These are phyloP conservation scores for Epinephelus cyanopodus DNA, from an alignment of 2,113 vertebrate genomes.

Conservation along the genomic window DNA sequence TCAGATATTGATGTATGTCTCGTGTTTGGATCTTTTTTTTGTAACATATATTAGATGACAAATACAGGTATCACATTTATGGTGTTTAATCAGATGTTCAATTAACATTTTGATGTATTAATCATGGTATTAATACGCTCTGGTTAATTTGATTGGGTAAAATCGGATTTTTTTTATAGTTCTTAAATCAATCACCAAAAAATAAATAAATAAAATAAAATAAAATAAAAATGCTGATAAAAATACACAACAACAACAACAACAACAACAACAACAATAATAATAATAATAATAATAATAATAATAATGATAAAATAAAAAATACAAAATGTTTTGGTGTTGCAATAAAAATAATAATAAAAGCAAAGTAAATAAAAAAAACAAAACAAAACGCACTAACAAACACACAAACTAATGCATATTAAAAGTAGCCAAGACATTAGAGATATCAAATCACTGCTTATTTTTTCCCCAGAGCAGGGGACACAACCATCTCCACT, in stretches of 20 bases:
- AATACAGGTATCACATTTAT: background rate
- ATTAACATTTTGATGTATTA: background rate
- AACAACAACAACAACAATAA: no score
- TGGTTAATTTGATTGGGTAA: no score
- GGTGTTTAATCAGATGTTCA: accelerated
- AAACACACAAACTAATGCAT: background rate
- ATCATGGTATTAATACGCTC: background rate
- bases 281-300: background rate
- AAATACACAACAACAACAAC: no score
- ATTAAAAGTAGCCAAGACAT: background rate
- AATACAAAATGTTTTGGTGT: no score
- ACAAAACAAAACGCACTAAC: background rate
- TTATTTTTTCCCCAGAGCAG: background rate
- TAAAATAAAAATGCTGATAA: background rate
- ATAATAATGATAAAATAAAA: background rate
- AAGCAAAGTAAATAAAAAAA: no score
- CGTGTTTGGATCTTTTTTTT: background rate
- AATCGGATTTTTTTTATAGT: background rate
- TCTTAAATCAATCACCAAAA: background rate
- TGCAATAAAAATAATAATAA: no score
- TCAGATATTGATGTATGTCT: background rate
- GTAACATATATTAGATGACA: background rate
- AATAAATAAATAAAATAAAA: no score
- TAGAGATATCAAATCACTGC: background rate
- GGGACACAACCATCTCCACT: background rate